phyloP scores from a whole-genome alignment of 37 sponge, comb jelly and placozoan genomes.

The Amphimedon queenslandica region DNA sequence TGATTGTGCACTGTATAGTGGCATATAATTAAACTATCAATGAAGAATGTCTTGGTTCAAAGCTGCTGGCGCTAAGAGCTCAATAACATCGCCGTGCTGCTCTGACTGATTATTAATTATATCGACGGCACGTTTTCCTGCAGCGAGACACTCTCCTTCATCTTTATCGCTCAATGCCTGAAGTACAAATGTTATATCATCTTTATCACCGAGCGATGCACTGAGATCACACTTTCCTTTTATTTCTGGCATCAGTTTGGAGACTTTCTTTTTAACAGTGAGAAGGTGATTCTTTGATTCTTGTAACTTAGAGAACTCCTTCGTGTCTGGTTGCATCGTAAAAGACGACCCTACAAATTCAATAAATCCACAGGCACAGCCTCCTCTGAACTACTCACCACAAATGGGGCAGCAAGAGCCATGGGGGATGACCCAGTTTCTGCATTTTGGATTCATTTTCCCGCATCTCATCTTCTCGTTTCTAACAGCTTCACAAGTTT shows the following conservation, averaged over 20 bases:
- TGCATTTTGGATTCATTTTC: background rate
- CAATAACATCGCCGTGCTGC: too few species aligned
- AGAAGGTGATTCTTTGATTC: slow-evolving; percentile 26
- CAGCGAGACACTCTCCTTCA: slow-evolving; percentile 9
- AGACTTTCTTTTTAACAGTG: slow-evolving; percentile 22
- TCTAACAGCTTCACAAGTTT: slow-evolving; percentile 19
- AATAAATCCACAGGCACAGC: background rate
- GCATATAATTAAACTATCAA: too few species aligned
- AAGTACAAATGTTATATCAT: slow-evolving; percentile 28
- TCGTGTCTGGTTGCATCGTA: slow-evolving; percentile 6
- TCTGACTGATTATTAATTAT: slow-evolving; percentile 19
- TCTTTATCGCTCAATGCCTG: slow-evolving; percentile 4
- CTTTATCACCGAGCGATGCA: slow-evolving; percentile 26
- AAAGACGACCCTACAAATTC: slow-evolving; percentile 30
- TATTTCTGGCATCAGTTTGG: slow-evolving; percentile 6
- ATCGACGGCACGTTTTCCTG: slow-evolving; percentile 7
- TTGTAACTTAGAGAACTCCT: background rate
- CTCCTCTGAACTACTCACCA: slow-evolving; percentile 29
- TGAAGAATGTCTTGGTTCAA: too few species aligned
- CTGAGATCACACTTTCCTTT: slow-evolving; percentile 21
- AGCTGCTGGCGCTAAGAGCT: too few species aligned
- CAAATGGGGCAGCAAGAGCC: slow-evolving; percentile 48
- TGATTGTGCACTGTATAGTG: too few species aligned
- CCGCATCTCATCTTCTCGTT: slow-evolving; percentile 1
- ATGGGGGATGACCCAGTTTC: slow-evolving; percentile 16